A percentile compares a stretch with the other conserved stretches of the same genome.
Conservation (phyloP, 2,113 vertebrate genomes). For the Falco punctatus region DNA sequence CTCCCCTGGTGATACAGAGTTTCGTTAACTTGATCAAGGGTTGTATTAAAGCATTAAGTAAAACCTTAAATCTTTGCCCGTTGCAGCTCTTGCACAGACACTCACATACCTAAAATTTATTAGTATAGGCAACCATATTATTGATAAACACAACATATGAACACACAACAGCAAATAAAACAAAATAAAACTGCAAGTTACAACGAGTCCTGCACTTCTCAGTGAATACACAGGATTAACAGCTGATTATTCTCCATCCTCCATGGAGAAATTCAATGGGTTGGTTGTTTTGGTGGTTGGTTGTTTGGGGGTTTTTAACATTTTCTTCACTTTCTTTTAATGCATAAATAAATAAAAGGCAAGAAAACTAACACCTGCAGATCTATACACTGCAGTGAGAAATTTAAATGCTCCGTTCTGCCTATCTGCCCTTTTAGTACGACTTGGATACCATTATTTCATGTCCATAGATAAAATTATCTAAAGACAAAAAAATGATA, state of each 20-base stretch:
- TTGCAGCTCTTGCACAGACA: background rate
- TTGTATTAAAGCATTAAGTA: slow-evolving; percentile 47
- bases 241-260: background rate
- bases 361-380: background rate
- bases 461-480: background rate
- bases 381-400: background rate
- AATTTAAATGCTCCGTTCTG: background rate
- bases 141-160: background rate
- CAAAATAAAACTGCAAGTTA: background rate
- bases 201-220: background rate
- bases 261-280: background rate
- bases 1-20: slow-evolving; percentile 9
- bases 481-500: background rate
- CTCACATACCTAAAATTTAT: background rate
- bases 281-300: background rate
- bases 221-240: background rate
- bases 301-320: background rate
- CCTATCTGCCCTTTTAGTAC: background rate
- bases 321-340: background rate
- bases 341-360: background rate
- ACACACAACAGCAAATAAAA: background rate
- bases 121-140: background rate
- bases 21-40: slow-evolving; percentile 40
- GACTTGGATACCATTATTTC: background rate
- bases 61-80: background rate